Conservation (phyloP, 2,113 vertebrate genomes). For the Nematolebias whitei region DNA sequence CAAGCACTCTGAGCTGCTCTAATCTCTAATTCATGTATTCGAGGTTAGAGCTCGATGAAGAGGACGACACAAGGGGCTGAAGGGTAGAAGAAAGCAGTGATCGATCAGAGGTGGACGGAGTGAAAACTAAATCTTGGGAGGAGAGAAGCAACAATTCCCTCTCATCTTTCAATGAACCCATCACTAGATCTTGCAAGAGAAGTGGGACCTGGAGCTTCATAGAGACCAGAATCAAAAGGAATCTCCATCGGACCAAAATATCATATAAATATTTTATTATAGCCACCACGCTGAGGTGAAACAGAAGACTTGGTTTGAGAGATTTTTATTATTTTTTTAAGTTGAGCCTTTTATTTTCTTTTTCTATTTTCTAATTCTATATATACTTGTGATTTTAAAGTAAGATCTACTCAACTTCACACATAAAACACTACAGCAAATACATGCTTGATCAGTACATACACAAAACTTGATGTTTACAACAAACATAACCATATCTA, state of each 20-base stretch:
- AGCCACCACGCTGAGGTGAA: conserved; percentile 8
- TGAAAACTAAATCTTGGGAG: conserved; percentile 1
- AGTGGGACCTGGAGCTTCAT: conserved; percentile 8
- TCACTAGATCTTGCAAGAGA: conserved; percentile 16
- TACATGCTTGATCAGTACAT: no score
- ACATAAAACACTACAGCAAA: no score
- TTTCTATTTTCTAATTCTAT: no score
- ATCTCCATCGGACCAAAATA: conserved; percentile 48
- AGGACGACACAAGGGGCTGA: conserved; percentile 19
- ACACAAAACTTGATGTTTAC: no score
- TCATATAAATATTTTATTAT: conserved; percentile 56
- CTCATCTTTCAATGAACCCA: conserved; percentile 40
- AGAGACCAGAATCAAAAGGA: conserved; percentile 51
- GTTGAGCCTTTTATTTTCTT: no score
- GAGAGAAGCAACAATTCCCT: conserved; percentile 21
- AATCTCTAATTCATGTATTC: conserved; percentile 65
- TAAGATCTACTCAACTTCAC: no score
- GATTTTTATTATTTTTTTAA: conserved; percentile 12
- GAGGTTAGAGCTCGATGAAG: conserved; percentile 30
- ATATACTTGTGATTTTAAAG: no score
- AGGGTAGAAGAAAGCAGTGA: neutral
- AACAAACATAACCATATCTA: no score
- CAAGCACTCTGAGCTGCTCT: conserved; percentile 35
- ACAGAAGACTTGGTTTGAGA: conserved; percentile 22
- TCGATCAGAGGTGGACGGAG: conserved; percentile 10